Conservation (phyloP, 2,113 vertebrate genomes). For the Ameiurus melas region DNA sequence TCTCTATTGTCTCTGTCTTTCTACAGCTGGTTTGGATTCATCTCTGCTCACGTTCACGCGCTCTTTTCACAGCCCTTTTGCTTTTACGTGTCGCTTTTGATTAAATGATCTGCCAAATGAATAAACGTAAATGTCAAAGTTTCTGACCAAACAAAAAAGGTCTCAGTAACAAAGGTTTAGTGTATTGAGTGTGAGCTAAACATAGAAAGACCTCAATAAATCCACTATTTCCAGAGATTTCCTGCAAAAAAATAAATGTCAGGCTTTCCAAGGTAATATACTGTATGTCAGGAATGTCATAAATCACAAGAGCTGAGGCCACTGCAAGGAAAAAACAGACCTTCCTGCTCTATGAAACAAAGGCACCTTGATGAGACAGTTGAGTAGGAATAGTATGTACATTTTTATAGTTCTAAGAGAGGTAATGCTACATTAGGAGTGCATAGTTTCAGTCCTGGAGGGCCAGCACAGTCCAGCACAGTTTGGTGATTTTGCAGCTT, state of each 20-base stretch:
- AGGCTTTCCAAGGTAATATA: slow-evolving; percentile 49
- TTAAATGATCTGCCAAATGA: slow-evolving; percentile 31
- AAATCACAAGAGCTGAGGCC: slow-evolving; percentile 48
- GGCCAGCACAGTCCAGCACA: neutral
- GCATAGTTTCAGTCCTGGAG: neutral
- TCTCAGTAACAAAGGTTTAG: slow-evolving; percentile 19
- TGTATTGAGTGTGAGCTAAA: slow-evolving; percentile 18
- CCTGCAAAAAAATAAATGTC: slow-evolving; percentile 50
- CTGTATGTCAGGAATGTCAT: slow-evolving; percentile 43
- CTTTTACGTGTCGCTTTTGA: neutral
- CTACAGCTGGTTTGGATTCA: neutral
- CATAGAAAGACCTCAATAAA: slow-evolving; percentile 42
- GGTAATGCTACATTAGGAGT: slow-evolving; percentile 8
- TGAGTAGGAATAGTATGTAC: neutral
- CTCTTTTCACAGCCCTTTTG: neutral
- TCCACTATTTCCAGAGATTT: slow-evolving; percentile 40
- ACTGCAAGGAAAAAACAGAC: slow-evolving; percentile 18
- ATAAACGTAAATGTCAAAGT: slow-evolving; percentile 23
- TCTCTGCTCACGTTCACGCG: neutral
- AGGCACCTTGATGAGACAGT: slow-evolving; percentile 42
- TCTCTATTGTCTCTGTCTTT: neutral
- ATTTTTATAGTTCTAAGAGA: slow-evolving; percentile 9
- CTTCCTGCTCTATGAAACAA: slow-evolving; percentile 33
- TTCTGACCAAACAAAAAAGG: slow-evolving; percentile 20
- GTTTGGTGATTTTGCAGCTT: neutral